A percentile compares a stretch with the other conserved stretches of the same genome.
Conservation (phyloP, 2,888 invertebrate genomes). For the Microctonus aethiopoides region DNA sequence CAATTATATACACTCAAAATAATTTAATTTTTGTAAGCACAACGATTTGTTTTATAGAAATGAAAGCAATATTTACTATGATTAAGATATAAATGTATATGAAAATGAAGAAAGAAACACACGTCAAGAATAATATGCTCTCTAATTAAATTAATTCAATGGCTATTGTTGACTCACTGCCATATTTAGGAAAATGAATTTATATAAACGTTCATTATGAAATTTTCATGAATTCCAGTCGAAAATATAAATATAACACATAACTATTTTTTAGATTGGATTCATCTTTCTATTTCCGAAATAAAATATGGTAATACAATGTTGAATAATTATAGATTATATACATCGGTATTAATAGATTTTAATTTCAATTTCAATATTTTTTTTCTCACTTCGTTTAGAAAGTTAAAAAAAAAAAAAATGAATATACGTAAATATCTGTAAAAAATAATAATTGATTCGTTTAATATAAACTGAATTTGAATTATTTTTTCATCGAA, state of each 20-base stretch:
- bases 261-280: slow-evolving; percentile 1
- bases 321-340: background rate
- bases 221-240: background rate
- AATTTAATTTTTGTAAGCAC: background rate
- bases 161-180: slow-evolving; percentile 34
- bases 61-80: background rate
- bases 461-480: background rate
- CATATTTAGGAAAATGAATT: slow-evolving; percentile 32
- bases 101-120: background rate
- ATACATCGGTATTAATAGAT: slow-evolving; percentile 21
- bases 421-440: background rate
- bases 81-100: background rate
- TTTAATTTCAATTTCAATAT: too few relatives aligned
- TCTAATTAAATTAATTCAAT: slow-evolving; percentile 26
- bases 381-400: too few relatives aligned
- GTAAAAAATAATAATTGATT: background rate
- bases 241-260: background rate
- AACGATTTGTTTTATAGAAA: background rate
- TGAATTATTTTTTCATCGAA: background rate
- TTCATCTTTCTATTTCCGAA: background rate
- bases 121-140: slow-evolving; percentile 27
- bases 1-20: background rate
- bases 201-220: slow-evolving; percentile 2
- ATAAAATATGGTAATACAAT: background rate
- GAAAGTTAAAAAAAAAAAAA: background rate